Evolutionary conservation across 2,888 invertebrate genomes (phyloP).

Genomic region (Parochlus steinenii): DNA sequence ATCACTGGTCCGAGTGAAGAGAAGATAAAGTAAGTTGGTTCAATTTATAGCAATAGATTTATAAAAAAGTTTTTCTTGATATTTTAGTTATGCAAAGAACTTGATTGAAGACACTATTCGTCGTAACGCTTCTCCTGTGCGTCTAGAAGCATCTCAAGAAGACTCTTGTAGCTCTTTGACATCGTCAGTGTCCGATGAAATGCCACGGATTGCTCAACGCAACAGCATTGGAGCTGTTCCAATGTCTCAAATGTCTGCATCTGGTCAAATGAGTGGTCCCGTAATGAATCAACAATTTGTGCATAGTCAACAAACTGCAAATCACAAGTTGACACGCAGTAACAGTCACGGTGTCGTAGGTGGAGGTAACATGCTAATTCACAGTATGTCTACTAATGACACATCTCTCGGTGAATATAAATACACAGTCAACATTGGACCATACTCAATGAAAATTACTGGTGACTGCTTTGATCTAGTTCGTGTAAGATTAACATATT

Average conservation of each 20-base stretch:
- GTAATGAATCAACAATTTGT: slow-evolving; percentile 38
- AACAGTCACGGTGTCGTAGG: slow-evolving; percentile 7
- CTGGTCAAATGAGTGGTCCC: slow-evolving; percentile 19
- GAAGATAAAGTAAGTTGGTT: slow-evolving; percentile 68
- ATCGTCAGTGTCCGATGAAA: slow-evolving; percentile 51
- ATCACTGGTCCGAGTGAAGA: slow-evolving; percentile 89
- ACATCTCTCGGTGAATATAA: slow-evolving; percentile 74
- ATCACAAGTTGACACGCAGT: slow-evolving; percentile 7
- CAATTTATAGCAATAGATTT: slow-evolving; percentile 4
- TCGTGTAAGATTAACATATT: slow-evolving; percentile 39
- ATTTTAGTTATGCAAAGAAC: slow-evolving; percentile 69
- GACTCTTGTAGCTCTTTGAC: slow-evolving; percentile 66
- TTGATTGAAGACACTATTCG: slow-evolving; percentile 90
- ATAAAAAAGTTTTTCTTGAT: slow-evolving; percentile 7
- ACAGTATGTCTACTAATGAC: slow-evolving; percentile 70
- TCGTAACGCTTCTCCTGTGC: slow-evolving; percentile 83
- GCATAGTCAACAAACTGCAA: too few species aligned
- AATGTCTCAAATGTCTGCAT: slow-evolving; percentile 23
- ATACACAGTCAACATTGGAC: slow-evolving; percentile 71
- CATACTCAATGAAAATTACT: slow-evolving; percentile 69
- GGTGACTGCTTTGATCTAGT: slow-evolving; percentile 73
- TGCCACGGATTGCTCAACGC: slow-evolving; percentile 20
- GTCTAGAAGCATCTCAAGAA: slow-evolving; percentile 43
- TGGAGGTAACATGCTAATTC: slow-evolving; percentile 35
- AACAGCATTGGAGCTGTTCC: slow-evolving; percentile 14